Base-by-base conservation (phyloP, 2,888 invertebrate species). In the Chloroclysta siterata region DNA sequence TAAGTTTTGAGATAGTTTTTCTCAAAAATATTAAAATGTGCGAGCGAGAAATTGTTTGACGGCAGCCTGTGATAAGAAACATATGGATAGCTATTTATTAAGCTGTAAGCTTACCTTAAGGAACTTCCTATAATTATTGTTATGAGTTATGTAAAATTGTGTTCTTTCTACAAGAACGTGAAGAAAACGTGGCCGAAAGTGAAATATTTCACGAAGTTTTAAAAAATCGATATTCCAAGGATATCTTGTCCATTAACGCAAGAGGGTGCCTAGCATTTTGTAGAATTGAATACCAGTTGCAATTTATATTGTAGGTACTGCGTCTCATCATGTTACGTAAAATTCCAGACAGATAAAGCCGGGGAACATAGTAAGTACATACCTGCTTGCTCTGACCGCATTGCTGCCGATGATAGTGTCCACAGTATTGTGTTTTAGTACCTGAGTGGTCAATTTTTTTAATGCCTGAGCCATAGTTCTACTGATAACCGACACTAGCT, bases 331-430 rank as follows among this genome's bases (percentile, higher is more conserved):
- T 41, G 13, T 89, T 89, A 90, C 88, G 85, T 89, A 89, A 84
- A 82, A 76, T 76, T 72, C 73, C 69, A 76, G 70, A 63, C 74
- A 74, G 22, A n/a, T 22, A 22, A 55, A 66, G 79, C 85, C 88
- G 86, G 87, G 78, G 71, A 60, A 54, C 60, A 22, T 22, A 22
- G 22, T 22, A 22, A 3, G 22, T 3, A 55, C 59, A 68, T 86
- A 91, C 91, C 91, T 89, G 77, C 78, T 84, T 22, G 88, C 82
- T 66, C 90, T 81, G 53, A 81, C 56, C 41, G 81, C 79, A 52
- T 77, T 75, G 55, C 75, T 76, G 56, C 78, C 74, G 53, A 82
- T 68, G 61, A 79, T 58, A 55, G 71, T 68, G 63, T 90, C 90
- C 68, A 83, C 84, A 83, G 86, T 83, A 68, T 82, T 85, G 64